These are phyloP conservation scores for Melanophora roralis DNA, from an alignment of 2,888 invertebrate species.

Conservation along the genomic window DNA sequence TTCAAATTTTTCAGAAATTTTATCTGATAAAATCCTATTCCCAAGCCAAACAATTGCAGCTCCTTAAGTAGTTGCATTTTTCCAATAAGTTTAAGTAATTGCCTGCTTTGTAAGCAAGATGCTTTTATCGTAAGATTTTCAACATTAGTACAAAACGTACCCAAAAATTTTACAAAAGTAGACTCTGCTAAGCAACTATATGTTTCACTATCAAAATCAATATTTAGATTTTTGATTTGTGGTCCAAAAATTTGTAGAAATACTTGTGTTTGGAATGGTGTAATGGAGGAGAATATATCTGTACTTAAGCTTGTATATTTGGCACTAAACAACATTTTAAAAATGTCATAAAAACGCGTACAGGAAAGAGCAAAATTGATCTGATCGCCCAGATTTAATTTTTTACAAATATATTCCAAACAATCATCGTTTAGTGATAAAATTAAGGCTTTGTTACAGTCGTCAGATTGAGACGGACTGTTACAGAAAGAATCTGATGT, in stretches of 20 bases:
- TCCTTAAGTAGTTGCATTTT: constrained; percentile 15
- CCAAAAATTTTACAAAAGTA: neutral
- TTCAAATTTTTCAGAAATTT: constrained; percentile 1
- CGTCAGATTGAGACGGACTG: neutral
- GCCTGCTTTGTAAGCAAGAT: neutral
- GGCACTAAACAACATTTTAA: constrained; percentile 48
- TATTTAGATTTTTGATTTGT: constrained; percentile 6
- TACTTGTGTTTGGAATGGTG: neutral
- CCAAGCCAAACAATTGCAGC: neutral
- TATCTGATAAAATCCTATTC: neutral
- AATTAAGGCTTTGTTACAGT: constrained; percentile 21
- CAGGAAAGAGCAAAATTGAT: constrained; percentile 66
- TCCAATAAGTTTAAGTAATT: neutral
- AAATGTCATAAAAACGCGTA: constrained; percentile 63
- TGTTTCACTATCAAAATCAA: neutral
- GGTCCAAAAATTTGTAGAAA: constrained; percentile 37
- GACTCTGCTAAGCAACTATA: neutral
- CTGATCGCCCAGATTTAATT: constrained; percentile 63
- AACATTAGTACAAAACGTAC: constrained; percentile 3
- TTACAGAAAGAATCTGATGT: neutral
- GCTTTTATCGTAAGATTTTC: neutral
- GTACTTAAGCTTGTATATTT: constrained; percentile 42
- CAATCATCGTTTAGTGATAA: constrained; percentile 66
- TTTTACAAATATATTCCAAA: constrained; percentile 58
- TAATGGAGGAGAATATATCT: neutral